A percentile compares a stretch with the other conserved stretches of the same genome.
Evolutionary conservation across 2,888 invertebrate species (phyloP).

Genomic region (Leistus spinibarbis): DNA sequence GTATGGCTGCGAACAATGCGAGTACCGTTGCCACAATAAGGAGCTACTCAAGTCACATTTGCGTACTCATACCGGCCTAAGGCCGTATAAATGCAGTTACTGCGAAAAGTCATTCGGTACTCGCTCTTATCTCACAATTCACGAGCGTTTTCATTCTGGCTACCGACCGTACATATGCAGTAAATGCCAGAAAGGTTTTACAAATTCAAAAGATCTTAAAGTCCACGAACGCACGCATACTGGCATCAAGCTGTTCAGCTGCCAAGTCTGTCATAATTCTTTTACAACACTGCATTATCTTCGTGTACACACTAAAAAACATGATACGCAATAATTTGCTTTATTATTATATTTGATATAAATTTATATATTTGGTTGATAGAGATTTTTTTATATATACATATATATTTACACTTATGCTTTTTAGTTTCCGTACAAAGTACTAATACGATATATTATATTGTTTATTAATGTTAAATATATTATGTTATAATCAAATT

Average conservation of each 20-base stretch:
- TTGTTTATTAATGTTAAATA: background rate
- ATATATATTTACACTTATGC: background rate
- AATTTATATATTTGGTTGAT: background rate
- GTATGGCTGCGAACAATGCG: conserved; percentile 29
- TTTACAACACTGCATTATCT: conserved; percentile 38
- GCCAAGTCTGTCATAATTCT: conserved; percentile 30
- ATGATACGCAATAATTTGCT: conserved; percentile 16
- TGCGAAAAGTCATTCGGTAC: conserved; percentile 34
- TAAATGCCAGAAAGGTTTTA: conserved; percentile 33
- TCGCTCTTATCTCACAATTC: conserved; percentile 31
- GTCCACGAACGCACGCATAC: conserved; percentile 38
- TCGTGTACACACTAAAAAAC: conserved; percentile 33
- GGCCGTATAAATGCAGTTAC: conserved; percentile 30
- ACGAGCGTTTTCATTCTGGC: conserved; percentile 35
- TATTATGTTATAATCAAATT: background rate
- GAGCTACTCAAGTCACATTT: conserved; percentile 26
- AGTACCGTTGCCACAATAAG: conserved; percentile 34
- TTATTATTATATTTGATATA: background rate
- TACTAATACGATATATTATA: background rate
- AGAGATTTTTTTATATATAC: background rate
- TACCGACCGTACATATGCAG: conserved; percentile 29
- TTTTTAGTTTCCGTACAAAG: background rate
- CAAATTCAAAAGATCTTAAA: conserved; percentile 36
- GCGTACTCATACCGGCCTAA: conserved; percentile 25
- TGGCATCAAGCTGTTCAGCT: conserved; percentile 31